A percentile compares a stretch with the other conserved stretches of the same genome.
Conservation (phyloP, 2,888 invertebrate genomes). For the Lordiphosa andalusiaca region DNA sequence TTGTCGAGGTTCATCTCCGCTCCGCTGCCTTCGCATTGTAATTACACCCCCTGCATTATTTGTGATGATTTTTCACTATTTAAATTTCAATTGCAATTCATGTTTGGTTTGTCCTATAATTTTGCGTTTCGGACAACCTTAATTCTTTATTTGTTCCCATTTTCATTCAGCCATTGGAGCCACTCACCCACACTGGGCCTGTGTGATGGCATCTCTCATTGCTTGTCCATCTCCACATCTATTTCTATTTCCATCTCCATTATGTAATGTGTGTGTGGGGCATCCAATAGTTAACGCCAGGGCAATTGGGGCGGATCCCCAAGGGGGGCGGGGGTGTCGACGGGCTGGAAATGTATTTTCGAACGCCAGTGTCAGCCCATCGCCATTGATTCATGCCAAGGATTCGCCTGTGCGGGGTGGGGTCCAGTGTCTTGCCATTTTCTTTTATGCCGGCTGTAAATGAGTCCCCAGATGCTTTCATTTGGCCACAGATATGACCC, state of each 20-base stretch:
- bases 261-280: conserved; percentile 28
- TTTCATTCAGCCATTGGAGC: conserved; percentile 4
- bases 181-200: conserved; percentile 6
- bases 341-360: conserved; percentile 23
- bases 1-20: too few species aligned
- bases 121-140: too few species aligned
- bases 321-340: background rate
- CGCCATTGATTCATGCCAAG: conserved; percentile 49
- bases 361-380: conserved; percentile 36
- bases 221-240: conserved; percentile 31
- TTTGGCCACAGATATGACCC: conserved; percentile 29
- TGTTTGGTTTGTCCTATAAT: too few species aligned
- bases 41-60: too few species aligned
- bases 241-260: conserved; percentile 31
- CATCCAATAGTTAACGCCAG: conserved; percentile 11
- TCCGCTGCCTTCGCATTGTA: too few species aligned
- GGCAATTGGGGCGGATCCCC: conserved; percentile 12
- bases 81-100: too few species aligned
- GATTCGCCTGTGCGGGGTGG: conserved; percentile 20
- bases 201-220: conserved; percentile 55
- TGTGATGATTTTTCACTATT: too few species aligned
- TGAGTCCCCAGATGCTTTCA: conserved; percentile 58
- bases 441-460: conserved; percentile 45
- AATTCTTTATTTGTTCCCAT: background rate
- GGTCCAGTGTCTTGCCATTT: conserved; percentile 33